phyloP scores from a whole-genome alignment of 1,140 invertebrate species.

The Asbolus verrucosus region DNA sequence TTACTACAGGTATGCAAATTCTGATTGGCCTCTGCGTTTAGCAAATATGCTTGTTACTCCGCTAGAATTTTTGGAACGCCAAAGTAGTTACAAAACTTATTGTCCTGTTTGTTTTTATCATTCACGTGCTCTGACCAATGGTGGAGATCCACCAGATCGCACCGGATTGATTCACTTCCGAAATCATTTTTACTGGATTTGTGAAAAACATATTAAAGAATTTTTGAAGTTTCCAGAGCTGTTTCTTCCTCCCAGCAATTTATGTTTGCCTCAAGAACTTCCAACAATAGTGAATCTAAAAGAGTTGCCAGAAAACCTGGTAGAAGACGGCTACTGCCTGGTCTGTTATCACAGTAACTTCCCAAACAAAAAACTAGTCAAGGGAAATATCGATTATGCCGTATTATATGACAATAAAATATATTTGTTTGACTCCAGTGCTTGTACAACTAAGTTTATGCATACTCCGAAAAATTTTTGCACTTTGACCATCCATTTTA shows the following conservation, averaged over 20 bases:
- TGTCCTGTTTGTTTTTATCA: constrained; percentile 69
- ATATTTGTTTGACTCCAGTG: constrained; percentile 69
- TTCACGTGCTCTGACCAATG: constrained; percentile 64
- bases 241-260: constrained; percentile 61
- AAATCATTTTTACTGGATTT: constrained; percentile 71
- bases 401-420: constrained; percentile 64
- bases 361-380: constrained; percentile 61
- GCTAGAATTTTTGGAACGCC: constrained; percentile 66
- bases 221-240: constrained; percentile 65
- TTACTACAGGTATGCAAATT: constrained; percentile 52
- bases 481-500: constrained; percentile 63
- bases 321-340: constrained; percentile 69
- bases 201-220: constrained; percentile 65
- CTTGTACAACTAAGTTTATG: constrained; percentile 68
- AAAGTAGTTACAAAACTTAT: constrained; percentile 67
- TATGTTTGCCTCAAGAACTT: constrained; percentile 66
- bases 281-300: constrained; percentile 65
- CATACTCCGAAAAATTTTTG: constrained; percentile 65
- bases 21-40: constrained; percentile 60
- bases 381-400: constrained; percentile 64
- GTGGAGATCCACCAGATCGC: constrained; percentile 65
- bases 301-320: constrained; percentile 61
- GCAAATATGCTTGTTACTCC: constrained; percentile 65
- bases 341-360: constrained; percentile 69
- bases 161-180: constrained; percentile 69